Conservation (phyloP, 2,797 vertebrate species). For the Bovichtus diacanthus region DNA sequence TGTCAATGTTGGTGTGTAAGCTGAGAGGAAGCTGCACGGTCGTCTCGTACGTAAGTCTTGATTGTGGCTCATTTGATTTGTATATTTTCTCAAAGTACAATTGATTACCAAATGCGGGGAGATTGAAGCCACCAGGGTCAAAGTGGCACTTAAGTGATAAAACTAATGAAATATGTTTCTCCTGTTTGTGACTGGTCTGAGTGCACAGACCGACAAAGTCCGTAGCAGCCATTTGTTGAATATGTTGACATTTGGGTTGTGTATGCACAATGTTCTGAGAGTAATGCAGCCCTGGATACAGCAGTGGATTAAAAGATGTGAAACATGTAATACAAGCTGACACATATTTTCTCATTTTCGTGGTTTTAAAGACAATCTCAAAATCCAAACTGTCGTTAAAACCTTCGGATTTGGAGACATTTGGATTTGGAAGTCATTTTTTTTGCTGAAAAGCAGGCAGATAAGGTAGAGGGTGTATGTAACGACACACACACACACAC, state of each 20-base stretch:
- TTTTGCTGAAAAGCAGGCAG: constrained; percentile 27
- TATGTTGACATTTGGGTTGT: background rate
- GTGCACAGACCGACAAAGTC: background rate
- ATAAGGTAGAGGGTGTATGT: constrained; percentile 8
- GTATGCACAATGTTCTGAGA: background rate
- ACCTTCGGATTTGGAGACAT: constrained; percentile 17
- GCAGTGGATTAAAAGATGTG: background rate
- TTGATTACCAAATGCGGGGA: too few relatives aligned
- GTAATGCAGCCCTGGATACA: background rate
- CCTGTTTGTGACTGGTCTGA: too few relatives aligned
- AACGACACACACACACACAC: background rate
- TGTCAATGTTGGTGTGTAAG: too few relatives aligned
- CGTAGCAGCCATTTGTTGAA: background rate
- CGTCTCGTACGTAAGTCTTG: too few relatives aligned
- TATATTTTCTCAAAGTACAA: too few relatives aligned
- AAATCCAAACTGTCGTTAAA: constrained; percentile 22
- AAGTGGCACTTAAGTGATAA: too few relatives aligned
- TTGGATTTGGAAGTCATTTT: constrained; percentile 30
- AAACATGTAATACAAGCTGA: constrained; percentile 11
- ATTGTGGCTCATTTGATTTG: too few relatives aligned
- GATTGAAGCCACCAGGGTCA: too few relatives aligned
- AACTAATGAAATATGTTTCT: too few relatives aligned
- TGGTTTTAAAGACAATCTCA: constrained; percentile 13
- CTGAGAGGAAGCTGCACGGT: too few relatives aligned
- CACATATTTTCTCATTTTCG: background rate